Base-by-base conservation (phyloP, 2,797 vertebrate species). In the Huso huso region DNA sequence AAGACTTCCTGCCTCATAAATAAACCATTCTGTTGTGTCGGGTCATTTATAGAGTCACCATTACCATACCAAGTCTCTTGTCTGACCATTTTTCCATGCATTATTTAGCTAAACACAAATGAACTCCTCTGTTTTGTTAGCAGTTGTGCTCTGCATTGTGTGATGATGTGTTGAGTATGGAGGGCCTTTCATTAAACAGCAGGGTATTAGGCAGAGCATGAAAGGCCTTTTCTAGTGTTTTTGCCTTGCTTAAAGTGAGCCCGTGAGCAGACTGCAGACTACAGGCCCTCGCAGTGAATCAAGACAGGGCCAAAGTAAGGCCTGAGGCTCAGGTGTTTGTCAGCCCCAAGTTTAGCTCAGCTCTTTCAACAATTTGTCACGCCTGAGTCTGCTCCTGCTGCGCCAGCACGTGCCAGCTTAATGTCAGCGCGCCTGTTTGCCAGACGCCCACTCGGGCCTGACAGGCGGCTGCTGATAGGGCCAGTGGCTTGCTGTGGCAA, bases 301-400 rank as follows among this genome's bases (percentile, higher is more conserved):
- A 78, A 77, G 78, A 73, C 68, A 70, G 71, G 73, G 77, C 70
- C 72, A 61, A 63, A 65, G 82, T 48, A 77, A 67, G 82, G 73
- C 83, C 66, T 72, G 80, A 89, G 90, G 92, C 94, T 96, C 95
- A 98, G 96, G 95, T 98, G 95, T 90, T 82, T 85, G 81, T 84
- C 92, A 89, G 86, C 83, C 87, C 77, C 72, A 76, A 86, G 91
- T 93, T 88, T 85, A 87, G 88, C 87, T 76, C 80, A 75, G 88
- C 88, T 89, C 88, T 95, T 93, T 94, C 85, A 96, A 89, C 87
- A 77, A 94, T 99, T 95, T 91, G 95, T 96, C 95, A 97, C 90
- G 93, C 84, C 89, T 83, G 80, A 79, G 79, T 82, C 90, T 75
- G 89, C 86, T 86, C 92, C 93, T 84, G 91, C 92, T 94, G 95